These are phyloP conservation scores for Asbolus verrucosus DNA, from an alignment of 1,140 invertebrate species.

Conservation along the genomic window DNA sequence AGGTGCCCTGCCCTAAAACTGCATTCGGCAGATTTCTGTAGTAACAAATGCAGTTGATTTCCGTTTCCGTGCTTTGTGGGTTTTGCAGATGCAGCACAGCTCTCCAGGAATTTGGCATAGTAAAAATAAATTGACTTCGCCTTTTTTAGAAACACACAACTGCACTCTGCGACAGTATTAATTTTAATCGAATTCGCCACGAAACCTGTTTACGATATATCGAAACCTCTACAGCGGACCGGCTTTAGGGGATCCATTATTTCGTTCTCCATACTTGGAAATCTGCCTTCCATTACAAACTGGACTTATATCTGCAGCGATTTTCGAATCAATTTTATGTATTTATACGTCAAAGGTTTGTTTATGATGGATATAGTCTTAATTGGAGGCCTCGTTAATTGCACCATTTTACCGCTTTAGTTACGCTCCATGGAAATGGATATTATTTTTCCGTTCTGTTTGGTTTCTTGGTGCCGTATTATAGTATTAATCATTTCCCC, in stretches of 20 bases:
- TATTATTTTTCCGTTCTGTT: conserved; percentile 43
- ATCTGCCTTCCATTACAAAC: neutral
- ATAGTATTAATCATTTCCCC: conserved; percentile 22
- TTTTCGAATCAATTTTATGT: conserved; percentile 15
- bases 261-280: neutral
- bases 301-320: no score
- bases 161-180: conserved; percentile 34
- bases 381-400: conserved; percentile 17
- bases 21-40: neutral
- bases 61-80: no score
- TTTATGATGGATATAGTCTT: conserved; percentile 21
- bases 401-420: conserved; percentile 18
- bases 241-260: neutral
- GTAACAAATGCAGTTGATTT: no score
- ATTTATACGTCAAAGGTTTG: conserved; percentile 19
- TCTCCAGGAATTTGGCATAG: conserved; percentile 19
- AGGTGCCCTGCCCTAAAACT: neutral
- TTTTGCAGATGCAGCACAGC: no score
- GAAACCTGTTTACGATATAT: conserved; percentile 19
- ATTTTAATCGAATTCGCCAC: conserved; percentile 29
- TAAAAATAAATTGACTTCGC: conserved; percentile 42
- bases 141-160: conserved; percentile 36
- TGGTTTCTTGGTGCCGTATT: neutral
- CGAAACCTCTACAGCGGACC: neutral
- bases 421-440: conserved; percentile 28